phyloP scores from a whole-genome alignment of 2,888 invertebrate species.

The Harpalus rufipes region DNA sequence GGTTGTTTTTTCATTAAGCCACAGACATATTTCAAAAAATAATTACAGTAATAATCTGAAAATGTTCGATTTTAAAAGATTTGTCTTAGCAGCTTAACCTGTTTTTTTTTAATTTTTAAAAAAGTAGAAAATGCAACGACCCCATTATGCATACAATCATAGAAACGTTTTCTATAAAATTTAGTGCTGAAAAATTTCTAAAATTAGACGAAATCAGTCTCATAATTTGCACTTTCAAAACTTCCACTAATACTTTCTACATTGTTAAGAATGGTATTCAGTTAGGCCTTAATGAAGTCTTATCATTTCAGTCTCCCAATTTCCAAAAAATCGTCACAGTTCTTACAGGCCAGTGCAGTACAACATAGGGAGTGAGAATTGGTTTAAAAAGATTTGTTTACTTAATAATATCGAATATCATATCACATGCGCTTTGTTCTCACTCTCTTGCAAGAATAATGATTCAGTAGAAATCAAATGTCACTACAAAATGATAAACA shows the following conservation, averaged over 20 bases:
- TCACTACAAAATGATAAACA: slow-evolving; percentile 57
- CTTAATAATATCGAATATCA: slow-evolving; percentile 49
- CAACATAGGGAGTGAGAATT: slow-evolving; percentile 57
- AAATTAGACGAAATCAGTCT: slow-evolving; percentile 66
- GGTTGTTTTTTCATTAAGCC: no score
- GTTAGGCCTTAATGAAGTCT: slow-evolving; percentile 65
- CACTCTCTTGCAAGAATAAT: slow-evolving; percentile 58
- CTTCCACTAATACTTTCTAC: slow-evolving; percentile 51
- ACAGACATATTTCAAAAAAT: no score
- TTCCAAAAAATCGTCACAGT: slow-evolving; percentile 58
- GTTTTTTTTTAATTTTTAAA: not conserved
- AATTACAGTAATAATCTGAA: no score
- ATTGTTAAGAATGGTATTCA: slow-evolving; percentile 59
- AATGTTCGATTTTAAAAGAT: no score
- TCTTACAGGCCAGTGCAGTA: slow-evolving; percentile 58
- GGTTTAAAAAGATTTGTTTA: slow-evolving; percentile 20
- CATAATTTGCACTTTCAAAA: slow-evolving; percentile 62
- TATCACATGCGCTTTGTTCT: slow-evolving; percentile 65
- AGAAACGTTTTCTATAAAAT: slow-evolving; percentile 46
- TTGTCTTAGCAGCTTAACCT: no score
- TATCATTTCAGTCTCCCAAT: slow-evolving; percentile 62
- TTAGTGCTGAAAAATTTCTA: slow-evolving; percentile 37
- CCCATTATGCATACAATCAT: slow-evolving; percentile 22
- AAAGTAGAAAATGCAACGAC: slow-evolving; percentile 9
- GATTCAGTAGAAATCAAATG: slow-evolving; percentile 36